Conservation (phyloP, 2,797 vertebrate genomes). For the Syngnathus acus region DNA sequence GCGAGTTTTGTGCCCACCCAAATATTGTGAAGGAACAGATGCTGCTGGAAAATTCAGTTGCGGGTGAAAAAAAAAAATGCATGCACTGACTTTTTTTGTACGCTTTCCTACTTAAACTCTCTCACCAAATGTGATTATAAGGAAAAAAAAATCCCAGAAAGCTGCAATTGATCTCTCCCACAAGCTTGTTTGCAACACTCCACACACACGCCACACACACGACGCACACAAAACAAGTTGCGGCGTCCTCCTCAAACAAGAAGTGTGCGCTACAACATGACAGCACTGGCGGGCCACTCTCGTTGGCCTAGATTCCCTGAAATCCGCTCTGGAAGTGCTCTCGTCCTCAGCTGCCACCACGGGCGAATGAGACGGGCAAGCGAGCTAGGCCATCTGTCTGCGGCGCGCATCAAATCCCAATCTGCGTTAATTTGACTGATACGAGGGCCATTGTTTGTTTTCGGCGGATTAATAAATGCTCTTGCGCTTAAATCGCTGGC, state of each 20-base stretch:
- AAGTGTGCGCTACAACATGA: slow-evolving; percentile 73
- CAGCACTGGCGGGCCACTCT: slow-evolving; percentile 66
- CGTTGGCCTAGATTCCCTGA: slow-evolving; percentile 71
- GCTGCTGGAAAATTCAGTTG: neutral
- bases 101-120: neutral
- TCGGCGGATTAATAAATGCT: slow-evolving; percentile 49
- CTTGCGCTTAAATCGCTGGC: slow-evolving; percentile 38
- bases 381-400: slow-evolving; percentile 58
- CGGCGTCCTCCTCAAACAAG: slow-evolving; percentile 64
- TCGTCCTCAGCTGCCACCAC: slow-evolving; percentile 66
- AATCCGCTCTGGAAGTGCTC: slow-evolving; percentile 68
- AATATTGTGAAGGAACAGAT: no score
- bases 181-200: slow-evolving; percentile 39
- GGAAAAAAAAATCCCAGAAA: slow-evolving; percentile 21
- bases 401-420: slow-evolving; percentile 70
- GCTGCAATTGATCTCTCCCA: slow-evolving; percentile 37
- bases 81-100: neutral
- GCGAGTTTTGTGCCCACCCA: no score
- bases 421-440: slow-evolving; percentile 73
- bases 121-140: neutral
- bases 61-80: neutral
- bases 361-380: slow-evolving; percentile 57
- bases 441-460: slow-evolving; percentile 69
- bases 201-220: neutral
- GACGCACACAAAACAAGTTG: slow-evolving; percentile 34